Evolutionary conservation across 2,797 vertebrate species (phyloP).

Genomic region (Anas bernieri): DNA sequence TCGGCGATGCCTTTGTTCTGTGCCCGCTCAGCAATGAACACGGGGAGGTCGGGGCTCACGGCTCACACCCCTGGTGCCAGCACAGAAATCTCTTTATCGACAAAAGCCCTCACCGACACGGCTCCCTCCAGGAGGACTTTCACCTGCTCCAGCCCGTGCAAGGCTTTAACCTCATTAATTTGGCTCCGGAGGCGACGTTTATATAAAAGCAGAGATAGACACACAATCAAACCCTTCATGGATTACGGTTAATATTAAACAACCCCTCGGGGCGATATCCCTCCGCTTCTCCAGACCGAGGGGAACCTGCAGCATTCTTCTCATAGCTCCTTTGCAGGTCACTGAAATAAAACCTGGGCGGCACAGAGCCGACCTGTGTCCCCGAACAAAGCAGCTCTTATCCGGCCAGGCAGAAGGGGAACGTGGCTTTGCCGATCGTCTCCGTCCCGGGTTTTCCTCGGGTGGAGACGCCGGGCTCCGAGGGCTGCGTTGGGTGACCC

Average conservation of each 20-base stretch:
- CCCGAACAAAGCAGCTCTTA: constrained; percentile 53
- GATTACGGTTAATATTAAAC: constrained; percentile 53
- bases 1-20: not conserved
- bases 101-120: accelerated
- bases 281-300: not conserved
- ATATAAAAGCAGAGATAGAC: not conserved
- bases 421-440: not conserved
- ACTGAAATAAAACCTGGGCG: constrained; percentile 8
- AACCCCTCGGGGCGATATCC: not conserved
- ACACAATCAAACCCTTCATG: not conserved
- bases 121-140: constrained; percentile 10
- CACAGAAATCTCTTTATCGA: not conserved
- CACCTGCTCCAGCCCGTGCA: not conserved
- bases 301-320: constrained; percentile 51
- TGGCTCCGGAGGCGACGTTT: not conserved
- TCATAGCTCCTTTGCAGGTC: constrained; percentile 25
- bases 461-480: not conserved
- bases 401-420: not conserved
- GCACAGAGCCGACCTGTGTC: not conserved
- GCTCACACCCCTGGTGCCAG: not conserved
- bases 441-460: not conserved
- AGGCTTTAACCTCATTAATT: not conserved
- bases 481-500: not conserved
- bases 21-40: not conserved
- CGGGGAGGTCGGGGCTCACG: not conserved